Base-by-base conservation (phyloP, 2,797 vertebrate species). In the Acipenser oxyrinchus region DNA sequence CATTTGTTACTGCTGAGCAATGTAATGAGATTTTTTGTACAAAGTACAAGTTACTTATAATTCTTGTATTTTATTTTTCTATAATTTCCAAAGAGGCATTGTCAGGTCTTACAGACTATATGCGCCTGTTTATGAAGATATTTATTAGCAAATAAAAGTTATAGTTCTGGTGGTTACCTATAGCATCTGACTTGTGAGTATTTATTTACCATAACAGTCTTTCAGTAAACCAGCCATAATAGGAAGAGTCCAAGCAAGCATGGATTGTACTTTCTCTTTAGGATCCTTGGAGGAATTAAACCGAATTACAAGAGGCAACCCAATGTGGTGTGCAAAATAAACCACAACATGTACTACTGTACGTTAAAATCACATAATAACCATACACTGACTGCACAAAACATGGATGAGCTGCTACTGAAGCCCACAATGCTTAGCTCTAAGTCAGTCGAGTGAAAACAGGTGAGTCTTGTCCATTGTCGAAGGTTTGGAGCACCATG, bases 11-110 rank as follows among this genome's bases (percentile, higher is more conserved):
- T 95, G 93, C 93, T 95, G 90, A 95, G 90, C 91, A 94, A 93
- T 92, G 91, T 94, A 93, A 89, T 87, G 78, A 76, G 80, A 91
- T 89, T 91, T 95, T 96, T 96, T 95, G 93, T 96, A 95, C 93
- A 94, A 95, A 91, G 93, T 96, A 96, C 94, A 96, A 96, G 89
- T 85, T 92, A 92, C 85, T 89, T 91, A 91, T 87, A 90, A 93
- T 92, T 93, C 92, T 87, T 93, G 92, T 93, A 94, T 94, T 94
- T 96, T 96, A 96, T 96, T 96, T 96, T 96, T 96, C 88, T 95
- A 96, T 96, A 71, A 95, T 94, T 96, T 96, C 91, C 89, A 94
- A 94, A 92, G 93, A 91, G 84, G 90, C 89, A 92, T 95, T 92
- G 93, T 92, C 83, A 93, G 90, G 92, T 91, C 91, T 94, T 94